phyloP scores from a whole-genome alignment of 2,113 vertebrate genomes.

The Opisthocomus hoazin region DNA sequence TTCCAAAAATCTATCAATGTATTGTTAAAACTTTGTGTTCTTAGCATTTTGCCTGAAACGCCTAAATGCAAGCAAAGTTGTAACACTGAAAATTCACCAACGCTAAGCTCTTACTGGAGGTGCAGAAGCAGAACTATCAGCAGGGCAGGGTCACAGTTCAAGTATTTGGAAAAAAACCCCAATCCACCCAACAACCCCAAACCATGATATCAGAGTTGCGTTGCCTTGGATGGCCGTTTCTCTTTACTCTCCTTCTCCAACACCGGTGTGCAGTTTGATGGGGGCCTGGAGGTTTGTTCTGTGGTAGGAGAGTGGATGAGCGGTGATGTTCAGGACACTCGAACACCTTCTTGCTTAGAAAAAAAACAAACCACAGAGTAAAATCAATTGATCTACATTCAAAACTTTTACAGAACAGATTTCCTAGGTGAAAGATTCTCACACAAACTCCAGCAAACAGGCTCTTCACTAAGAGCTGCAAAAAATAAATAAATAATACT shows the following conservation, averaged over 20 bases:
- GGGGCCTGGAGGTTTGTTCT: not conserved
- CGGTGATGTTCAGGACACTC: not conserved
- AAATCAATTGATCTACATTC: not conserved
- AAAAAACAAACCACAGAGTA: not conserved
- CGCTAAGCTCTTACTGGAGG: not conserved
- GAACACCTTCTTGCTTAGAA: not conserved
- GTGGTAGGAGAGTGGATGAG: not conserved
- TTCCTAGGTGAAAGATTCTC: not conserved
- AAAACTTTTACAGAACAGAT: not conserved
- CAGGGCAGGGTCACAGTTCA: not conserved
- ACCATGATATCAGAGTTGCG: too few species aligned
- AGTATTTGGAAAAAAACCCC: not conserved
- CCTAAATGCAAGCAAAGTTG: not conserved
- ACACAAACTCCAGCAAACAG: not conserved
- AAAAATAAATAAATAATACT: too few species aligned
- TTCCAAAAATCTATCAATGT: not conserved
- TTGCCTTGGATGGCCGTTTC: not conserved
- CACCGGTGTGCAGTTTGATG: not conserved
- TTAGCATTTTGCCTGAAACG: not conserved
- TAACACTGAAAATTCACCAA: not conserved
- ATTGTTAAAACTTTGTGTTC: not conserved
- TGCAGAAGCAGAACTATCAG: not conserved
- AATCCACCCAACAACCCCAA: not conserved
- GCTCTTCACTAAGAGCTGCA: not conserved
- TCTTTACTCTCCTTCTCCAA: not conserved